phyloP scores from a whole-genome alignment of 1,140 invertebrate species.

The Tribolium madens region DNA sequence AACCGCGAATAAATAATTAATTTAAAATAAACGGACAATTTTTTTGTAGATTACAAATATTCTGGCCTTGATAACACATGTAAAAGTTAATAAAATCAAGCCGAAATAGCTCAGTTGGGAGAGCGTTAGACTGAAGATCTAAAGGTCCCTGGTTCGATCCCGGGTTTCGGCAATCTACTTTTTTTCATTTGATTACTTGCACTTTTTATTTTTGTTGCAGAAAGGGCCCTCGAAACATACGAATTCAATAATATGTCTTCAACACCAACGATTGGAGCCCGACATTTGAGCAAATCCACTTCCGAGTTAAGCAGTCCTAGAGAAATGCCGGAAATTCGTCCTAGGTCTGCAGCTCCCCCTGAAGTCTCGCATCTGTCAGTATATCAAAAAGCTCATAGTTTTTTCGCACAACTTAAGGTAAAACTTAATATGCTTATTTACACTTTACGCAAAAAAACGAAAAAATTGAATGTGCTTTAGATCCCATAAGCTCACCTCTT shows the following conservation, averaged over 20 bases:
- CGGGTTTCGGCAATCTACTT: constrained; percentile 51
- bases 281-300: constrained; percentile 70
- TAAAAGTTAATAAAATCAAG: constrained; percentile 48
- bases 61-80: not conserved
- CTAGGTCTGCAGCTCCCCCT: constrained; percentile 66
- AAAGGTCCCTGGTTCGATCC: constrained; percentile 64
- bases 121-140: constrained; percentile 84
- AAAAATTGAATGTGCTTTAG: too few relatives aligned
- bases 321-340: constrained; percentile 65
- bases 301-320: constrained; percentile 68
- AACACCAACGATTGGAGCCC: constrained; percentile 52
- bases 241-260: constrained; percentile 58
- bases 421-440: constrained; percentile 37
- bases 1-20: not conserved
- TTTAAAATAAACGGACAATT: not conserved
- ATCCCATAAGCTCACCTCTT: too few relatives aligned
- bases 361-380: constrained; percentile 69
- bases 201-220: constrained; percentile 57
- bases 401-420: constrained; percentile 76
- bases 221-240: constrained; percentile 61
- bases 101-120: constrained; percentile 82
- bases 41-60: not conserved
- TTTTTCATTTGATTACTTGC: constrained; percentile 5
- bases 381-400: constrained; percentile 78
- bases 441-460: not conserved